Percentiles rank a stretch among this genome's conserved stretches.
Conservation (phyloP, 2,888 invertebrate genomes). For the Noctuana brunneofusca region DNA sequence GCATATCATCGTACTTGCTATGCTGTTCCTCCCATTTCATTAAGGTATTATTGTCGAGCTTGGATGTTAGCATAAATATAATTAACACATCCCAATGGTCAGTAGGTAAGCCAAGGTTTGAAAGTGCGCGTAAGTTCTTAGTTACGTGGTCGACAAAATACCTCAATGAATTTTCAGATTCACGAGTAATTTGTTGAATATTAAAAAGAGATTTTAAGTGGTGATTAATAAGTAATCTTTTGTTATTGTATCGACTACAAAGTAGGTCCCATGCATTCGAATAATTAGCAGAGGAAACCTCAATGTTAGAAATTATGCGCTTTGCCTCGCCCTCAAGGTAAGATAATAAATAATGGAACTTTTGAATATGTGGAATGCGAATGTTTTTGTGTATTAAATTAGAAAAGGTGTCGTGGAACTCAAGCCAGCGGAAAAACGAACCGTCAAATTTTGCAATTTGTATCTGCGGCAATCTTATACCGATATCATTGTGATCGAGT, state of each 20-base stretch:
- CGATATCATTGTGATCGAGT: background rate
- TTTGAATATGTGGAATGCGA: background rate
- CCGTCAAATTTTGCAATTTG: background rate
- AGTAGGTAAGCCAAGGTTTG: background rate
- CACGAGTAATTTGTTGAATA: background rate
- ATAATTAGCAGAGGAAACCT: conserved; percentile 18
- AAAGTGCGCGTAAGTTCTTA: background rate
- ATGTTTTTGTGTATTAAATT: background rate
- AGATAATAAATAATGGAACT: background rate
- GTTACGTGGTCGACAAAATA: conserved; percentile 1
- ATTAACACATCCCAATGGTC: background rate
- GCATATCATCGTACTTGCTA: background rate
- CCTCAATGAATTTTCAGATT: background rate
- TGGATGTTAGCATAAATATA: background rate
- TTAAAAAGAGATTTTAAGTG: background rate
- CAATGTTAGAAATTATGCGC: conserved; percentile 18
- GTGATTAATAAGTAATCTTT: conserved; percentile 1
- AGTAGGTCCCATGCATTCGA: conserved; percentile 11
- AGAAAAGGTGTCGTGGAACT: background rate
- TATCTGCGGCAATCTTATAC: background rate
- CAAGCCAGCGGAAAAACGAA: background rate
- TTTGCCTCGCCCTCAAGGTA: conserved; percentile 14
- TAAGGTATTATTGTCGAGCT: background rate
- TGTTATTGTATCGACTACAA: conserved; percentile 10
- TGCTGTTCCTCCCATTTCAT: background rate